phyloP scores from a whole-genome alignment of 2,888 invertebrate genomes.

The Rhingia campestris region DNA sequence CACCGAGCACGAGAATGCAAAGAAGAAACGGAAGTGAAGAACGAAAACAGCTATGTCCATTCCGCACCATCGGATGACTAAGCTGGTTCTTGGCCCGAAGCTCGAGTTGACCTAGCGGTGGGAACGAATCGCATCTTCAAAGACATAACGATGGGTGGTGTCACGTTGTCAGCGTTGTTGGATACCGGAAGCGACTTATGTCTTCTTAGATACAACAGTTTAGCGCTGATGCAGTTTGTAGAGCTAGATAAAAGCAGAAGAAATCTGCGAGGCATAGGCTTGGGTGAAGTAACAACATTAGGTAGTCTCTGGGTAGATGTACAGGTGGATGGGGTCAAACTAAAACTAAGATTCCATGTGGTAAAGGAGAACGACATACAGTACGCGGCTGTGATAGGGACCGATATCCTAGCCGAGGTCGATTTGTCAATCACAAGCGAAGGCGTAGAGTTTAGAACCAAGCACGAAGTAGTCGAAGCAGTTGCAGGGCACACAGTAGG shows the following conservation, averaged over 20 bases:
- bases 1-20: too few relatives aligned
- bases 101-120: too few relatives aligned
- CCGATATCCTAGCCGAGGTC: constrained; percentile 17
- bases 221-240: constrained; percentile 6
- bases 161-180: constrained; percentile 28
- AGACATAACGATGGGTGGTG: neutral
- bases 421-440: constrained; percentile 8
- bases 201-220: constrained; percentile 9
- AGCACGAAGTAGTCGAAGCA: neutral
- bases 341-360: constrained; percentile 7
- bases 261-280: constrained; percentile 26
- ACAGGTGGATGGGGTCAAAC: constrained; percentile 1
- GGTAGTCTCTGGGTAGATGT: constrained; percentile 15
- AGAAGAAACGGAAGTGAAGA: neutral
- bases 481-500: constrained; percentile 13
- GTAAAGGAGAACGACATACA: constrained; percentile 10
- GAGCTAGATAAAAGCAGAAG: constrained; percentile 5
- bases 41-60: neutral
- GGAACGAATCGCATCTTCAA: constrained; percentile 15
- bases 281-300: neutral
- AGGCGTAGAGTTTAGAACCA: neutral
- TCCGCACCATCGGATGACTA: constrained; percentile 2
- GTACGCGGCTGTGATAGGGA: constrained; percentile 16
- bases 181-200: constrained; percentile 28
- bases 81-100: constrained; percentile 12